These are phyloP conservation scores for Apocheima hispidaria DNA, from an alignment of 2,888 invertebrate species.

Conservation along the genomic window DNA sequence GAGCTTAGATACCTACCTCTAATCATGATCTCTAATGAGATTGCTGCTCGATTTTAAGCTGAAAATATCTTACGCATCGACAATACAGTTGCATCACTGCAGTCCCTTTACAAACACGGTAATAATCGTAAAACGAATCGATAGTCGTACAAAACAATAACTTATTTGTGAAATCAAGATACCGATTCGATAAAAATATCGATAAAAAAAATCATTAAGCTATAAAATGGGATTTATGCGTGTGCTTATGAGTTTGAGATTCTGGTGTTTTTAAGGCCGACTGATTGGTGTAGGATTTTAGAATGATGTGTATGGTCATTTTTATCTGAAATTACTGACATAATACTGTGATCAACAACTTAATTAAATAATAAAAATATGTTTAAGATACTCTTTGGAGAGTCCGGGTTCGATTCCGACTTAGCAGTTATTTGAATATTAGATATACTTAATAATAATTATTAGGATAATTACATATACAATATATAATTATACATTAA, in stretches of 20 bases:
- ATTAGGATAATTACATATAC: too few relatives aligned
- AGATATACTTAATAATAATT: too few relatives aligned
- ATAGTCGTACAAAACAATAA: constrained; percentile 67
- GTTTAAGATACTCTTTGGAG: too few relatives aligned
- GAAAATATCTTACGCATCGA: background rate
- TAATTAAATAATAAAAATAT: too few relatives aligned
- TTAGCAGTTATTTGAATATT: too few relatives aligned
- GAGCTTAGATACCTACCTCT: too few relatives aligned
- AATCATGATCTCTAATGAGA: too few relatives aligned
- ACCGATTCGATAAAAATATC: constrained; percentile 55
- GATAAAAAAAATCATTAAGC: constrained; percentile 57
- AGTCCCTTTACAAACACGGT: constrained; percentile 47
- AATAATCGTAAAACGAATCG: constrained; percentile 80
- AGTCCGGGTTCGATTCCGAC: too few relatives aligned
- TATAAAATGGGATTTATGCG: constrained; percentile 53
- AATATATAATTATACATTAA: too few relatives aligned
- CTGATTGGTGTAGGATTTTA: constrained; percentile 8
- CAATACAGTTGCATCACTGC: background rate
- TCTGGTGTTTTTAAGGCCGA: constrained; percentile 19
- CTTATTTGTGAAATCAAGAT: constrained; percentile 52
- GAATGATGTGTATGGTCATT: background rate
- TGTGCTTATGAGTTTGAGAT: constrained; percentile 23
- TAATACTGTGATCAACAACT: too few relatives aligned
- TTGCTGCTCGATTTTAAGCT: too few relatives aligned
- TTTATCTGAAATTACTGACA: background rate